Evolutionary conservation across 2,888 invertebrate genomes (phyloP).

Genomic region (Agrochola litura): DNA sequence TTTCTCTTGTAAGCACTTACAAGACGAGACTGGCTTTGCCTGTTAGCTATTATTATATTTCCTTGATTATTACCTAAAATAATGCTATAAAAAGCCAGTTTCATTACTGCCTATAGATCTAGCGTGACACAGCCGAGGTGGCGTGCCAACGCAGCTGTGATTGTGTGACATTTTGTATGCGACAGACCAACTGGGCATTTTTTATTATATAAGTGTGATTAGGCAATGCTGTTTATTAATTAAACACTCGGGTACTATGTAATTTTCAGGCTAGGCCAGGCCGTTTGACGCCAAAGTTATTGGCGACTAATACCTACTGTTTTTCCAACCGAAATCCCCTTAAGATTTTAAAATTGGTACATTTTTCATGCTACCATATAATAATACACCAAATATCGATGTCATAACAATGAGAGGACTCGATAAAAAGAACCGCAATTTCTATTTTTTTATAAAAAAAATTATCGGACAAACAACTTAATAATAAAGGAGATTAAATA

Average conservation of each 20-base stretch:
- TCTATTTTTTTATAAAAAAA: not conserved
- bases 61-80: slow-evolving; percentile 20
- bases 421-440: not conserved
- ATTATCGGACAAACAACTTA: not conserved
- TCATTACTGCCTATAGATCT: slow-evolving; percentile 6
- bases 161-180: slow-evolving; percentile 50
- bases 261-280: slow-evolving; percentile 9
- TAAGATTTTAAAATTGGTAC: not conserved
- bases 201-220: slow-evolving; percentile 37
- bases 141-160: slow-evolving; percentile 41
- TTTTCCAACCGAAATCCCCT: not conserved
- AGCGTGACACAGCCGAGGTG: slow-evolving; percentile 41
- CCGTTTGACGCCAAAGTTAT: slow-evolving; percentile 1
- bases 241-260: slow-evolving; percentile 9
- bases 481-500: not conserved
- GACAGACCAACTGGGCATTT: slow-evolving; percentile 32
- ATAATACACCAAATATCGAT: not conserved
- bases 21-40: not conserved
- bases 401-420: not conserved
- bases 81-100: not conserved
- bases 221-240: slow-evolving; percentile 39
- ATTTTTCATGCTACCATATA: too few relatives aligned
- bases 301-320: not conserved
- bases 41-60: not conserved
- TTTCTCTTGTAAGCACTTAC: not conserved